phyloP scores from a whole-genome alignment of 2,113 vertebrate species.

The Cygnus buccinator region DNA sequence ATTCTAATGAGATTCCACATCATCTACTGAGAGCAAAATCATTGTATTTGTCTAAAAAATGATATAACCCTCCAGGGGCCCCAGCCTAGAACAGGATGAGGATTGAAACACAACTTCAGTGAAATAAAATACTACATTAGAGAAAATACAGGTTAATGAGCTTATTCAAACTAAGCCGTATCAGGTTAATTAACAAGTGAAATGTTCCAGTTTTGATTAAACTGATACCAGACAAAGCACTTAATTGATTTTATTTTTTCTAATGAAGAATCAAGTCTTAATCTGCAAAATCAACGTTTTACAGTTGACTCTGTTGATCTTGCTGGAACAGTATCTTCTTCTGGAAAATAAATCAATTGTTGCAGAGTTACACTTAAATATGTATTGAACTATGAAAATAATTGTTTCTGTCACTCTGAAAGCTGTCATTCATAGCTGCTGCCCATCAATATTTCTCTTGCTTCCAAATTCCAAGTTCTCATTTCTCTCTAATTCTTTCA shows the following conservation, averaged over 20 bases:
- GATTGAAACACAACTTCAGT: neutral
- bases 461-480: neutral
- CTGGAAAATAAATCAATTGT: neutral
- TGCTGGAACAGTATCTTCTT: neutral
- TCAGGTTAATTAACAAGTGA: conserved; percentile 35
- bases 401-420: neutral
- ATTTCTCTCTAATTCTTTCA: neutral
- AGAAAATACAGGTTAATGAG: conserved; percentile 31
- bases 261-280: neutral
- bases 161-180: neutral
- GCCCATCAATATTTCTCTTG: neutral
- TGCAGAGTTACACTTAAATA: neutral
- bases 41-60: conserved; percentile 36
- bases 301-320: neutral
- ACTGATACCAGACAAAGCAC: neutral
- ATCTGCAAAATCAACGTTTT: conserved; percentile 11
- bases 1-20: conserved; percentile 33
- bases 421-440: conserved; percentile 3
- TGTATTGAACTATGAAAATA: neutral
- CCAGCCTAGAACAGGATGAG: neutral
- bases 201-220: conserved; percentile 42
- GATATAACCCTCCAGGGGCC: neutral
- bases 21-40: conserved; percentile 33
- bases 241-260: neutral
- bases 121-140: neutral